A percentile compares a stretch with the other conserved stretches of the same genome.
phyloP scores from a whole-genome alignment of 1,140 invertebrate genomes.

The Tribolium madens region DNA sequence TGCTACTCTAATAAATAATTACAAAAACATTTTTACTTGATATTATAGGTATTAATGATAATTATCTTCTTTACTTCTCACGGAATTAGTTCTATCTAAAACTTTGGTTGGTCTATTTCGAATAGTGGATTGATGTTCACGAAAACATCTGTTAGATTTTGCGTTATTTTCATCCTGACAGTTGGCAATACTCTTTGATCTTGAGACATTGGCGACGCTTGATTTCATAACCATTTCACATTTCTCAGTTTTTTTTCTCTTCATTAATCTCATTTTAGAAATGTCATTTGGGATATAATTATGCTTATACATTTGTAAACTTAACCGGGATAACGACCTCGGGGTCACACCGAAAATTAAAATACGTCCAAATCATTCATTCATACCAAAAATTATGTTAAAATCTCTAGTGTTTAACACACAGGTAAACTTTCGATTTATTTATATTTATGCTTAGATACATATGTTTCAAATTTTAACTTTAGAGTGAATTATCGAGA shows the following conservation, averaged over 20 bases:
- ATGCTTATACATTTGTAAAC: neutral
- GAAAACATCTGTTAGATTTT: neutral
- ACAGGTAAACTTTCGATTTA: neutral
- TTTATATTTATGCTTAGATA: neutral
- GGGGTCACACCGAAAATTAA: neutral
- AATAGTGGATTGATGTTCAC: neutral
- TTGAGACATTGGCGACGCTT: constrained; percentile 1
- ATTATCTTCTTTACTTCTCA: too few species aligned
- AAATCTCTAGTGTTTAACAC: constrained; percentile 5
- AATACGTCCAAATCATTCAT: constrained; percentile 1
- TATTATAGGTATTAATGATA: too few species aligned
- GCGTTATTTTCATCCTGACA: neutral
- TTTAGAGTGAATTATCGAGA: neutral
- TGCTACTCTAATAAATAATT: too few species aligned
- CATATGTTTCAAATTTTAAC: neutral
- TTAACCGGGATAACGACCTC: neutral
- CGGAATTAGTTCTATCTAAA: too few species aligned
- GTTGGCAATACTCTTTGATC: constrained; percentile 14
- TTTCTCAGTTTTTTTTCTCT: neutral
- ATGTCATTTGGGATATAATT: neutral
- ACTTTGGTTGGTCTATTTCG: neutral
- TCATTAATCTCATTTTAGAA: neutral
- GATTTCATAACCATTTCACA: neutral
- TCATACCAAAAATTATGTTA: neutral
- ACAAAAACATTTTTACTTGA: too few species aligned